Evolutionary conservation across 2,797 vertebrate species (phyloP).

Genomic region (Fistularia tabacaria): DNA sequence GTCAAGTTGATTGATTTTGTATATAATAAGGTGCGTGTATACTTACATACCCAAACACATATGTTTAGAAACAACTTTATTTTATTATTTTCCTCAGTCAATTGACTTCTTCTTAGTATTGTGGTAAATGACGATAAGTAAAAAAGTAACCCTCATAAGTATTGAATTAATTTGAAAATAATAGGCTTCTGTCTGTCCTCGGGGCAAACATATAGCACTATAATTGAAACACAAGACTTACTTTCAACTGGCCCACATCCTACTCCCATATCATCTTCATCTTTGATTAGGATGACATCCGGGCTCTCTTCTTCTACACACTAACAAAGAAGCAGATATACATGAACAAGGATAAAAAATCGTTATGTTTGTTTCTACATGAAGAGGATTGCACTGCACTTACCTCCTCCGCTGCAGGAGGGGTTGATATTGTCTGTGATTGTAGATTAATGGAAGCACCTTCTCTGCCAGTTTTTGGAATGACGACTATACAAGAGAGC

Average conservation of each 20-base stretch:
- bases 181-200: not conserved
- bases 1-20: too few species aligned
- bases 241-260: conserved; percentile 37
- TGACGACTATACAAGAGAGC: not conserved
- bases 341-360: not conserved
- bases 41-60: too few species aligned
- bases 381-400: not conserved
- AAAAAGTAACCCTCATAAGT: too few species aligned
- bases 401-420: conserved; percentile 34
- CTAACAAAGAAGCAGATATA: conserved; percentile 27
- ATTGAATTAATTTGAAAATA: not conserved
- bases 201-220: not conserved
- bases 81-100: too few species aligned
- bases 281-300: conserved; percentile 73
- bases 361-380: not conserved
- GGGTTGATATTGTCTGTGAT: conserved; percentile 18
- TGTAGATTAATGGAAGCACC: conserved; percentile 21
- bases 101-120: too few species aligned
- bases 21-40: too few species aligned
- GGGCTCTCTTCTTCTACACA: conserved; percentile 46
- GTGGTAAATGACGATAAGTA: too few species aligned
- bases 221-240: conserved; percentile 23
- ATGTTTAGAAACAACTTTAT: too few species aligned
- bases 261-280: conserved; percentile 61
- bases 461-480: conserved; percentile 19